phyloP scores from a whole-genome alignment of 2,113 vertebrate species.

The Rhabdornis inornatus region DNA sequence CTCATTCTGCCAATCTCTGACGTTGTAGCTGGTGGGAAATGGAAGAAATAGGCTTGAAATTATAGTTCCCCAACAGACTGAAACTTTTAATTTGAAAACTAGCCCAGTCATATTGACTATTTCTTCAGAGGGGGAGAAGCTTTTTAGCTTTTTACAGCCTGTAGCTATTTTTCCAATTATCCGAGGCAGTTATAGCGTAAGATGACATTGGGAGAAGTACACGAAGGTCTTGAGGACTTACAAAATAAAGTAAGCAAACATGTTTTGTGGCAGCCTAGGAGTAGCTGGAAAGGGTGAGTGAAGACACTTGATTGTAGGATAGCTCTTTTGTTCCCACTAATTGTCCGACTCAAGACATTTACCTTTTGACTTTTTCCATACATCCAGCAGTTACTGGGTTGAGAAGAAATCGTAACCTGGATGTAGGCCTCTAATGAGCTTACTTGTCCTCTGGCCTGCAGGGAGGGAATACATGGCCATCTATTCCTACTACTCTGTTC shows the following conservation, averaged over 20 bases:
- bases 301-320: neutral
- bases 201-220: neutral
- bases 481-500: neutral
- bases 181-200: neutral
- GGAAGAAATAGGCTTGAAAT: constrained; percentile 5
- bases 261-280: neutral
- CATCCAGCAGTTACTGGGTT: neutral
- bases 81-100: neutral
- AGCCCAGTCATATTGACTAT: neutral
- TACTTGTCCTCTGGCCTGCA: neutral
- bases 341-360: neutral
- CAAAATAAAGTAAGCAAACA: neutral
- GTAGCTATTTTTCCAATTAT: neutral
- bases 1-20: neutral
- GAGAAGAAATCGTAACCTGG: neutral
- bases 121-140: neutral
- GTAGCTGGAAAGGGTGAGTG: neutral
- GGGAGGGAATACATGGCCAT: neutral
- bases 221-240: neutral
- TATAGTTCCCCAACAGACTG: neutral
- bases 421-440: neutral
- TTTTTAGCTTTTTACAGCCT: neutral
- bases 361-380: neutral
- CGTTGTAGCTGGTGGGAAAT: neutral
- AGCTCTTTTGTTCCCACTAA: neutral